A percentile compares a stretch with the other conserved stretches of the same genome.
Conservation (phyloP, 2,113 vertebrate genomes). For the Candoia aspera region DNA sequence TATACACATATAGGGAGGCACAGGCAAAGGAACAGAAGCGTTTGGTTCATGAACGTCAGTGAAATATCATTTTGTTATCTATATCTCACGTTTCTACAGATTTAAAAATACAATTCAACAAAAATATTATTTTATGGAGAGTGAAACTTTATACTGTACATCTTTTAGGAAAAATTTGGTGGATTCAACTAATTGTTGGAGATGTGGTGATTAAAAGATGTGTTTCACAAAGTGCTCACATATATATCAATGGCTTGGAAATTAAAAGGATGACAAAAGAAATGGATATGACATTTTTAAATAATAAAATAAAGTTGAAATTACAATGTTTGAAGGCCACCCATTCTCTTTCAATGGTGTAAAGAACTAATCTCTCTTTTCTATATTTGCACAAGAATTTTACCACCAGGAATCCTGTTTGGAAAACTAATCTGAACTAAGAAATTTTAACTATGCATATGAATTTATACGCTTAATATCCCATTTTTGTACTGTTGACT, state of each 20-base stretch:
- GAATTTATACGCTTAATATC: not conserved
- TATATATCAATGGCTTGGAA: not conserved
- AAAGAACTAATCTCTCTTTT: not conserved
- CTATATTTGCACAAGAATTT: not conserved
- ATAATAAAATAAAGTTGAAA: not conserved
- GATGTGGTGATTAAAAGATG: not conserved
- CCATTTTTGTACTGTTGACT: not conserved
- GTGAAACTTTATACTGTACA: not conserved
- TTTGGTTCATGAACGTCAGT: not conserved
- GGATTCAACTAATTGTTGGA: not conserved
- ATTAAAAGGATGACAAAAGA: not conserved
- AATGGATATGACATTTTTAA: not conserved
- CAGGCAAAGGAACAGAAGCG: not conserved
- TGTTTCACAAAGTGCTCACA: not conserved
- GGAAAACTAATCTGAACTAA: not conserved
- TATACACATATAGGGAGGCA: not conserved
- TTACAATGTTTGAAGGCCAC: not conserved
- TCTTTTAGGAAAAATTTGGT: not conserved
- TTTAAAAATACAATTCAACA: not conserved
- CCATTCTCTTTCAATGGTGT: not conserved
- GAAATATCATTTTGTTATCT: too few relatives aligned
- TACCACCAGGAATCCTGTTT: not conserved
- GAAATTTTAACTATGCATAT: not conserved
- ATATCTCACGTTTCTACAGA: not conserved
- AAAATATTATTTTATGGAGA: not conserved